These are phyloP conservation scores for Periophthalmus modestus DNA, from an alignment of 2,113 vertebrate species.

Conservation along the genomic window DNA sequence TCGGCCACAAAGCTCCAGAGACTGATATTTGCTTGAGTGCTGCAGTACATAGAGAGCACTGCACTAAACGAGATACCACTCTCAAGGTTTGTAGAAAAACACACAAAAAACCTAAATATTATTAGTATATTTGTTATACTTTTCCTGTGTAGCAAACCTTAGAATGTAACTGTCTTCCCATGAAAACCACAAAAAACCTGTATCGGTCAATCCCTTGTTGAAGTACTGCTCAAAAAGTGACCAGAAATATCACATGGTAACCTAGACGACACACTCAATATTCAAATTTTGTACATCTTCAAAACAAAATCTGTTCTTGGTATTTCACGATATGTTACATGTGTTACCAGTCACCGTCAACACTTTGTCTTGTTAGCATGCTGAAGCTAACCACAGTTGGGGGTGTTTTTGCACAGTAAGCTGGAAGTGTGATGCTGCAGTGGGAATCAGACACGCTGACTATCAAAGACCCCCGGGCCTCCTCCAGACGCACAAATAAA, in stretches of 20 bases:
- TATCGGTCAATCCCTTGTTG: no score
- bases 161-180: no score
- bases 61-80: no score
- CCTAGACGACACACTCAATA: no score
- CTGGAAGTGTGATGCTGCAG: conserved; percentile 21
- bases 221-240: no score
- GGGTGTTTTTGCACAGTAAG: conserved; percentile 31
- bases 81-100: no score
- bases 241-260: no score
- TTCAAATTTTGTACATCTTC: not conserved
- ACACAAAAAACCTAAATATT: no score
- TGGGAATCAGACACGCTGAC: conserved; percentile 21
- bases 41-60: no score
- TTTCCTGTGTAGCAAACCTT: no score
- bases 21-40: not conserved
- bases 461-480: conserved; percentile 14
- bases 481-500: conserved; percentile 22
- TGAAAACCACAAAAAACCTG: no score
- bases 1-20: not conserved
- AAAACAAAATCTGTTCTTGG: not conserved
- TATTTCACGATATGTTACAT: not conserved
- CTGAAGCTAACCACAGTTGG: conserved; percentile 15
- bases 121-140: no score
- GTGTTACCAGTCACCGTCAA: conserved; percentile 1
- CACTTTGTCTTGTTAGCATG: conserved; percentile 19